Evolutionary conservation across 2,113 vertebrate species (phyloP), one percentile per base, ranked within the genome.

Genomic region (Lophura nycthemera): DNA sequence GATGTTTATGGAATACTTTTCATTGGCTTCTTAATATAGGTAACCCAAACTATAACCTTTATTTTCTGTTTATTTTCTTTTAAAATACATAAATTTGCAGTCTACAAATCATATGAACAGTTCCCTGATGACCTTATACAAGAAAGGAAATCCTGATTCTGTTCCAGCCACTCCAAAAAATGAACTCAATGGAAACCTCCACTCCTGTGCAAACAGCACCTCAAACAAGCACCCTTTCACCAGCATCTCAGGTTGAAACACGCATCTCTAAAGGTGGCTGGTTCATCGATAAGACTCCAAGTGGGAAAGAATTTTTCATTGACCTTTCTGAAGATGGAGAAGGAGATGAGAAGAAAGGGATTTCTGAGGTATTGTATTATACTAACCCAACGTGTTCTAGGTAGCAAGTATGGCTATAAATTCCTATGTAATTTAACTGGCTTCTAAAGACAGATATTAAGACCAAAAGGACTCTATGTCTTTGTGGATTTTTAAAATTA

Each of bases 51-150:
- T 83, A 30, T 59, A 90, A 85, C 50, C 4, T 43, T 43, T 43
- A 16, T 43, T 43, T 43, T 43, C 42, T 38, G 10, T 67, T 2
- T 43, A 2, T 88, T 90, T 90, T 32, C 85, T 63, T 96, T 77
- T 64, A 34, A 76, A 87, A 80, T 73, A 6, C 24, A 4, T 86
- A 10, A 61, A 42, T 94, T 65, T 38, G 21, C 97, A 99, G 99
- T 97, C 97, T 95, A 85, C 97, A 74, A 99, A 99, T 97, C 98
- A 98, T 69, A 98, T 99, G 99, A 99, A 99, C 97, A 98, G 86
- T 83, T 99, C 99, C 34, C 94, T 99, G 45, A 96, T 98, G 8
- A 98, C 97, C 24, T 98, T 99, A 32, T 99, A 99, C 95, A 98
- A 98, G 86, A 99, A 98, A 91, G 98, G 98, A 89, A 97, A 97